Conservation (phyloP, 2,888 invertebrate genomes). For the Caenorhabditis becei region DNA sequence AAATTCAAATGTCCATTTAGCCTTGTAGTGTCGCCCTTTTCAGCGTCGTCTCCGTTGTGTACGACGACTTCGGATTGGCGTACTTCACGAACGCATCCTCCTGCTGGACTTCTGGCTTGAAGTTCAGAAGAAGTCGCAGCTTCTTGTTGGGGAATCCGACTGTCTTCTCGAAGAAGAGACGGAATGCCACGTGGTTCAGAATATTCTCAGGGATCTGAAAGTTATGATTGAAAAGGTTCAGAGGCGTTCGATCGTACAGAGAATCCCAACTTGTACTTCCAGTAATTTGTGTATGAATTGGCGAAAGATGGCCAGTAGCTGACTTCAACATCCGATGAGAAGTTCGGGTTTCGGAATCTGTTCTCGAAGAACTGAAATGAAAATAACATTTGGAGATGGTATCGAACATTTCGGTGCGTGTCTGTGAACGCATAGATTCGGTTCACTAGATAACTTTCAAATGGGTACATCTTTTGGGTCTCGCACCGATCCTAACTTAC, state of each 20-base stretch:
- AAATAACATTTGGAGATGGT: background rate
- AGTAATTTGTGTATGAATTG: slow-evolving; percentile 44
- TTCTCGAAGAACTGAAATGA: slow-evolving; percentile 64
- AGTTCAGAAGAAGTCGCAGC: slow-evolving; percentile 70
- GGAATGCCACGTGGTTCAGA: slow-evolving; percentile 67
- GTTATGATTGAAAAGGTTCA: background rate
- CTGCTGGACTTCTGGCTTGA: slow-evolving; percentile 63
- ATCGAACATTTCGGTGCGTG: too few relatives aligned
- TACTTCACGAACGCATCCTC: slow-evolving; percentile 57
- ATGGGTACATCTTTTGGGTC: too few relatives aligned
- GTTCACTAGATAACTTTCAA: too few relatives aligned
- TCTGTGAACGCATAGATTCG: too few relatives aligned
- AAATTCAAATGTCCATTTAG: slow-evolving; percentile 11
- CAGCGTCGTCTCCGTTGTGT: slow-evolving; percentile 9
- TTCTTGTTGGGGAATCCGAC: slow-evolving; percentile 78
- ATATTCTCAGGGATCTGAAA: slow-evolving; percentile 55
- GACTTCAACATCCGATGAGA: slow-evolving; percentile 10
- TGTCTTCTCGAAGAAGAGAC: slow-evolving; percentile 76
- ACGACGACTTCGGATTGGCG: slow-evolving; percentile 50
- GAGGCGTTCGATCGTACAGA: background rate
- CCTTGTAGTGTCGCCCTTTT: slow-evolving; percentile 49
- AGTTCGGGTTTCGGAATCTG: slow-evolving; percentile 42
- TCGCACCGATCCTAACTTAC: too few relatives aligned
- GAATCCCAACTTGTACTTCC: slow-evolving; percentile 52
- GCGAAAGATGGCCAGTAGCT: slow-evolving; percentile 50